A percentile compares a stretch with the other conserved stretches of the same genome.
Evolutionary conservation across 2,113 vertebrate species (phyloP).

Genomic region (Crotophaga sulcirostris): DNA sequence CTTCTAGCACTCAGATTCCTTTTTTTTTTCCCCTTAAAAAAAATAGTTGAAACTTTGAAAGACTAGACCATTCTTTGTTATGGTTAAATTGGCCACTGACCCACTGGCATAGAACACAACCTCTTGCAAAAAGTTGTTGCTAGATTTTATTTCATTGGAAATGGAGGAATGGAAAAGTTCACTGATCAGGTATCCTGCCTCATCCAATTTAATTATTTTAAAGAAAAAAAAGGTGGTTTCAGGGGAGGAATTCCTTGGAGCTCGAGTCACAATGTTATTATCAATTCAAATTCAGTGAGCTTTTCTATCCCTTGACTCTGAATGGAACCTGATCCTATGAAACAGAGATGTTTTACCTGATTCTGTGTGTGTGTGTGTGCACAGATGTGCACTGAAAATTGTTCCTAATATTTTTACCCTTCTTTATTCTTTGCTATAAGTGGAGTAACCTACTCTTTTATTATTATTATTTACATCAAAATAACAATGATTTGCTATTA

Average conservation of each 20-base stretch:
- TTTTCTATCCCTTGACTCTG: constrained; percentile 7
- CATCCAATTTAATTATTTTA: constrained; percentile 52
- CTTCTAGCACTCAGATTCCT: constrained; percentile 24
- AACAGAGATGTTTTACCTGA: constrained; percentile 14
- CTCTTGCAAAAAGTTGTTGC: constrained; percentile 17
- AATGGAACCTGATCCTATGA: constrained; percentile 21
- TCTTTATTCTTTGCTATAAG: neutral
- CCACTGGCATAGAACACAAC: neutral
- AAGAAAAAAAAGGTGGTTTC: neutral
- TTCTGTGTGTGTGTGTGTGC: neutral
- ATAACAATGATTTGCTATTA: neutral
- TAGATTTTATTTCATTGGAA: constrained; percentile 57
- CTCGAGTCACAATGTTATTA: constrained; percentile 54
- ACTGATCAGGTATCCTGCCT: constrained; percentile 50
- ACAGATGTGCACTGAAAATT: neutral
- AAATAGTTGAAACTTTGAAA: constrained; percentile 17
- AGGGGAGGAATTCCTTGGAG: constrained; percentile 1
- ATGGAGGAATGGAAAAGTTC: constrained; percentile 31
- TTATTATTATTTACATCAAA: neutral
- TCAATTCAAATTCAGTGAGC: constrained; percentile 53
- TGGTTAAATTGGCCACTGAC: constrained; percentile 39
- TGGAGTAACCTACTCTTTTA: neutral
- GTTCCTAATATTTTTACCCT: neutral
- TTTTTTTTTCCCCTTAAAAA: neutral
- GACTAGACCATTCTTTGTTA: constrained; percentile 42